These are phyloP conservation scores for roundworm (Caenorhabditis elegans) DNA, from an alignment of 1,140 invertebrate genomes.

Conservation along the genomic window DNA sequence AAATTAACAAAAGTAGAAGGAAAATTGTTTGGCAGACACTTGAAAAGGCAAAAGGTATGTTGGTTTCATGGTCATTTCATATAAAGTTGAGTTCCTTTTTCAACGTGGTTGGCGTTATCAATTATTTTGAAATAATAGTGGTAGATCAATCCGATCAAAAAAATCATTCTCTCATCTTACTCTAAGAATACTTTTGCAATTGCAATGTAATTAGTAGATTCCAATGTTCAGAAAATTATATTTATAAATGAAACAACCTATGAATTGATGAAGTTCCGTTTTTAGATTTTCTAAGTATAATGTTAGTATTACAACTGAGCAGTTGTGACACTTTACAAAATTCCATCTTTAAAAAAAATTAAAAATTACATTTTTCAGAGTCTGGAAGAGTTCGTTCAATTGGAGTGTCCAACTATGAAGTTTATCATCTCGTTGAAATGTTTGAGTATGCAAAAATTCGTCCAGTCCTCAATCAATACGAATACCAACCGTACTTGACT, in stretches of 20 bases:
- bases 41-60: slow-evolving; percentile 30
- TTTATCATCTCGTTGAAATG: slow-evolving; percentile 75
- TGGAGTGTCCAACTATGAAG: slow-evolving; percentile 81
- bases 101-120: not conserved
- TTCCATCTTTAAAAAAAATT: too few relatives aligned
- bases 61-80: not conserved
- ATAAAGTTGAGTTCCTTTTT: too few relatives aligned
- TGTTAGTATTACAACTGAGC: too few relatives aligned
- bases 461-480: slow-evolving; percentile 77
- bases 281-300: too few relatives aligned
- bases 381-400: slow-evolving; percentile 72
- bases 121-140: not conserved
- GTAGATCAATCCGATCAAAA: not conserved
- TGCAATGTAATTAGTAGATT: too few relatives aligned
- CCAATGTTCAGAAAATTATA: too few relatives aligned
- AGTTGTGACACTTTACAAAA: too few relatives aligned
- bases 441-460: slow-evolving; percentile 64
- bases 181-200: not conserved
- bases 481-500: slow-evolving; percentile 69
- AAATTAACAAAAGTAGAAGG: slow-evolving; percentile 25
- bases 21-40: slow-evolving; percentile 35
- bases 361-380: slow-evolving; percentile 35
- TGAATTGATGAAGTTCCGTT: too few relatives aligned
- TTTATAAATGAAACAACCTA: too few relatives aligned
- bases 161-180: not conserved